Evolutionary conservation across 2,797 vertebrate species (phyloP).

Genomic region (Notolepis coatsorum): DNA sequence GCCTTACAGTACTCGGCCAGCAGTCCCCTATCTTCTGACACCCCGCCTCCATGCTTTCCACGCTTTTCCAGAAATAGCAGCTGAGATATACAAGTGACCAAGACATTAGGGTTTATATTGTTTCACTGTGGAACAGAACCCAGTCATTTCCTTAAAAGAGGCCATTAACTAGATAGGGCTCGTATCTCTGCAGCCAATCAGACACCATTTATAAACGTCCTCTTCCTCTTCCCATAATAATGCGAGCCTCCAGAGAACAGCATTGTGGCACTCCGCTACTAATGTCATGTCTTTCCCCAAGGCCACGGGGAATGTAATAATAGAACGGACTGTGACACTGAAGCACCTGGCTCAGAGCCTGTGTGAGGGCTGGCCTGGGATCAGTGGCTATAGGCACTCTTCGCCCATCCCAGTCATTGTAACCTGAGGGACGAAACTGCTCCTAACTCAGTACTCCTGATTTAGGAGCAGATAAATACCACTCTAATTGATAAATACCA

Average conservation of each 20-base stretch:
- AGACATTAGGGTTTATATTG: constrained; percentile 57
- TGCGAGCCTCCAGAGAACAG: constrained; percentile 34
- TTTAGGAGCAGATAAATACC: too few species aligned
- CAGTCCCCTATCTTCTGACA: constrained; percentile 54
- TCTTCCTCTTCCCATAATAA: constrained; percentile 38
- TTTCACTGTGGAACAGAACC: constrained; percentile 52
- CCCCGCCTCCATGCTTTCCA: constrained; percentile 34
- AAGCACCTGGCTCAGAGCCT: too few species aligned
- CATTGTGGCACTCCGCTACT: constrained; percentile 23
- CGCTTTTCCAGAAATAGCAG: constrained; percentile 66
- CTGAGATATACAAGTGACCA: constrained; percentile 48
- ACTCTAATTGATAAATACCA: too few species aligned
- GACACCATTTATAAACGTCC: constrained; percentile 25
- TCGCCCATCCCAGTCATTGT: too few species aligned
- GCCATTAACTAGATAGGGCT: constrained; percentile 36
- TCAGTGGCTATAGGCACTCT: too few species aligned
- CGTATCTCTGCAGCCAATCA: constrained; percentile 36
- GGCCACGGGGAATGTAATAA: constrained; percentile 42
- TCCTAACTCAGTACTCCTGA: too few species aligned
- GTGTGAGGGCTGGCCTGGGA: too few species aligned
- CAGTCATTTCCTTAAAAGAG: constrained; percentile 52
- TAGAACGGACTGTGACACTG: too few species aligned
- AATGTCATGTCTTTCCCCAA: constrained; percentile 31
- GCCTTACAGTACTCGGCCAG: constrained; percentile 39
- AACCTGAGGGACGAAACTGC: too few species aligned